Conservation (phyloP, 2,888 invertebrate genomes). For the Acanthosepion lycidas region DNA sequence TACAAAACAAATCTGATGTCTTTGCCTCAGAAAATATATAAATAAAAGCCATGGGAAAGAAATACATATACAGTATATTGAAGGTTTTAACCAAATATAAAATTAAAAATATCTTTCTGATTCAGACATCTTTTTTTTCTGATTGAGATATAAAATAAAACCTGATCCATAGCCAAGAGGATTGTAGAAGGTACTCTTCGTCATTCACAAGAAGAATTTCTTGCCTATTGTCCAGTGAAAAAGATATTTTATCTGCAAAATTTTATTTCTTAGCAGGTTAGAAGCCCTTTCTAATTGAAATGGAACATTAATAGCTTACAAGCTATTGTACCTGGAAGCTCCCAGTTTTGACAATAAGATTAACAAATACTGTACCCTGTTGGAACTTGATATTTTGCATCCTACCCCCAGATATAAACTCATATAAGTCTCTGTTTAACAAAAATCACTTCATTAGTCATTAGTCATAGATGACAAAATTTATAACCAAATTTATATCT, state of each 20-base stretch:
- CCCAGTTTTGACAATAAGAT: neutral
- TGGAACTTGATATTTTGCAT: neutral
- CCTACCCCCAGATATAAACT: neutral
- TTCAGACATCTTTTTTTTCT: neutral
- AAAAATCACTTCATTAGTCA: too few species aligned
- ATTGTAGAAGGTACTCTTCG: neutral
- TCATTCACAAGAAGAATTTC: neutral
- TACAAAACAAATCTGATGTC: neutral
- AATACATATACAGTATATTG: neutral
- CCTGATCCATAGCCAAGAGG: neutral
- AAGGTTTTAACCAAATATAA: neutral
- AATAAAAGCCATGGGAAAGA: neutral
- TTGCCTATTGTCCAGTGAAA: neutral
- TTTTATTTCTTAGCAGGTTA: neutral
- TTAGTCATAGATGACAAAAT: too few species aligned
- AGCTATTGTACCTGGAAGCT: neutral
- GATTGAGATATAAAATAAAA: neutral
- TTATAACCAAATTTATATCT: too few species aligned
- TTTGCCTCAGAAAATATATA: neutral
- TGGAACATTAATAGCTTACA: neutral
- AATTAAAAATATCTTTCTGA: neutral
- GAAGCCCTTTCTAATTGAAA: neutral
- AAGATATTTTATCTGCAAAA: neutral
- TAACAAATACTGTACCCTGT: neutral
- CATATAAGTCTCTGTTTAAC: too few species aligned